Evolutionary conservation across 2,888 invertebrate species (phyloP).

Genomic region (Tromatobia lineatoria): DNA sequence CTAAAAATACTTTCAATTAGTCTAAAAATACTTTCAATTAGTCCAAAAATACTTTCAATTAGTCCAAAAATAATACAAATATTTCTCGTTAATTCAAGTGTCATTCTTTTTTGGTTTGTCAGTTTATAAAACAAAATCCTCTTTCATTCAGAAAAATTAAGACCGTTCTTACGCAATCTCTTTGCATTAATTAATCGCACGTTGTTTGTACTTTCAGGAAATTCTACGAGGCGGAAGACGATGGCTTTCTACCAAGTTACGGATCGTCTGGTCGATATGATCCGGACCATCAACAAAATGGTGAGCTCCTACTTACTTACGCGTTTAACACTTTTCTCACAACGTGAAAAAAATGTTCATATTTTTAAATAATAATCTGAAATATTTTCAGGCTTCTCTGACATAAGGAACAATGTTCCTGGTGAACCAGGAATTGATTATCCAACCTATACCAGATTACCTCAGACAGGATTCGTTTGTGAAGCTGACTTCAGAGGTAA

Average conservation of each 20-base stretch:
- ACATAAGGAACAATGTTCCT: constrained; percentile 89
- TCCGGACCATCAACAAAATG: constrained; percentile 83
- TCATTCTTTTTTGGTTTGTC: background rate
- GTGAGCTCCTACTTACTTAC: constrained; percentile 72
- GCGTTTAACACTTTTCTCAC: background rate
- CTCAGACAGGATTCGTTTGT: constrained; percentile 88
- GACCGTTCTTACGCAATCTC: background rate
- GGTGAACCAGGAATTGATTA: constrained; percentile 90
- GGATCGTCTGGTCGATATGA: constrained; percentile 81
- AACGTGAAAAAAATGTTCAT: background rate
- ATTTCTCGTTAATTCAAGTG: too few relatives aligned
- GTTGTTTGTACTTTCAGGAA: constrained; percentile 75
- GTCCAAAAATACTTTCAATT: too few relatives aligned
- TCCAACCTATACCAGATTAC: constrained; percentile 88
- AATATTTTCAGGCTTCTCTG: constrained; percentile 84
- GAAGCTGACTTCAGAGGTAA: constrained; percentile 88
- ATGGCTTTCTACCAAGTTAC: constrained; percentile 80
- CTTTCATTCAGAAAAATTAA: background rate
- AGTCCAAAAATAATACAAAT: too few relatives aligned
- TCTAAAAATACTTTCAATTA: too few relatives aligned
- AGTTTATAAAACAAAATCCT: background rate
- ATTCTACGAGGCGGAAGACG: constrained; percentile 80
- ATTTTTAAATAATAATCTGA: background rate
- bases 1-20: too few relatives aligned
- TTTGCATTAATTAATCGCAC: background rate